These are phyloP conservation scores for Caenorhabditis sp. DNA, from an alignment of 2,888 invertebrate species.

Conservation along the genomic window DNA sequence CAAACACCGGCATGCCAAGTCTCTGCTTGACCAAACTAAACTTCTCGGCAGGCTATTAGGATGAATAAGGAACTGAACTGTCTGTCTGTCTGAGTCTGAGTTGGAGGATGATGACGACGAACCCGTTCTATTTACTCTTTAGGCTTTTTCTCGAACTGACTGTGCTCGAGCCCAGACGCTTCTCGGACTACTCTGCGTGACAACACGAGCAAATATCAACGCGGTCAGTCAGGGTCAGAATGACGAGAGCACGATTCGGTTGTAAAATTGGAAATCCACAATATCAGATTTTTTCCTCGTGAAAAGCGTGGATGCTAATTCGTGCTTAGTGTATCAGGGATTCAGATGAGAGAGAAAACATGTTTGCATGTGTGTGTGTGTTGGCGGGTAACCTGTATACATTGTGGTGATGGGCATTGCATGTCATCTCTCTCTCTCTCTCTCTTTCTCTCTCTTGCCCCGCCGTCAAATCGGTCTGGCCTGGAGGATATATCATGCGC, in stretches of 20 bases:
- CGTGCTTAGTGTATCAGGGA: slow-evolving; percentile 34
- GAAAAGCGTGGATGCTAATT: slow-evolving; percentile 15
- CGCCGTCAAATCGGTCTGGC: neutral
- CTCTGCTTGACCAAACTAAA: too few relatives aligned
- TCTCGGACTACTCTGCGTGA: slow-evolving; percentile 12
- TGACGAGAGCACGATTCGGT: too few relatives aligned
- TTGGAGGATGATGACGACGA: slow-evolving; percentile 10
- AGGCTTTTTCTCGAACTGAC: neutral
- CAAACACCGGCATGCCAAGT: neutral
- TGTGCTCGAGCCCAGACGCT: neutral
- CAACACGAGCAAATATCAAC: slow-evolving; percentile 46
- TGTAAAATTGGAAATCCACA: slow-evolving; percentile 20
- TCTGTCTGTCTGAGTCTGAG: neutral
- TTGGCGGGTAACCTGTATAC: slow-evolving; percentile 46
- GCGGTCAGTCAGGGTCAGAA: slow-evolving; percentile 24
- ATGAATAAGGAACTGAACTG: slow-evolving; percentile 33
- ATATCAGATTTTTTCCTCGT: neutral
- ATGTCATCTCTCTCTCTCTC: neutral
- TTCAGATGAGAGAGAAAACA: slow-evolving; percentile 30
- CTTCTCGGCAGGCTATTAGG: too few relatives aligned
- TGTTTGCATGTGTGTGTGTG: too few relatives aligned
- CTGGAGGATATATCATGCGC: slow-evolving; percentile 18
- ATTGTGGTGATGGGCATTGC: slow-evolving; percentile 9
- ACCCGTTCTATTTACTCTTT: slow-evolving; percentile 38
- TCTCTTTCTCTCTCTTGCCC: slow-evolving; percentile 1